Base-by-base conservation (phyloP, 23 tunicate genomes). In the Oikopleura vanhoeffeni region DNA sequence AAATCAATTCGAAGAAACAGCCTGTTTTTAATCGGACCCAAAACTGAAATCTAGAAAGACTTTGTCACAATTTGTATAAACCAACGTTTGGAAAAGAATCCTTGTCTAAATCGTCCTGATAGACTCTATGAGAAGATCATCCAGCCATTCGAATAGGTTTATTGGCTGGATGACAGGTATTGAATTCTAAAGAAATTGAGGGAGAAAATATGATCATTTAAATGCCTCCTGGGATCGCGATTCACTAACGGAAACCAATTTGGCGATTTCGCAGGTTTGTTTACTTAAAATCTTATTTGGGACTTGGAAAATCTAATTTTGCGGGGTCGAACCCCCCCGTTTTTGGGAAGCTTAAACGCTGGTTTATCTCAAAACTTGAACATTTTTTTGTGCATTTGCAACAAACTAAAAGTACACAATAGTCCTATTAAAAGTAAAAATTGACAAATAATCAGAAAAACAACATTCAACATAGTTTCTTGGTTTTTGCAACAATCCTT, bases 181-280 rank as follows among this genome's bases (percentile, higher is more conserved):
- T 34, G 30, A 71, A 2, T 71, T 13, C n/a, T 71, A n/a, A 71
- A 71, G 79, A 71, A 2, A 18, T 71, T 32, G 35, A n/a, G 35
- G 2, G 27, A 30, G 33, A 71, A 28, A n/a, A n/a, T 13, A 34
- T n/a, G 79, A 71, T 34, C 79, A 71, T 3, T 71, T 71, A 71
- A 71, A 71, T 71, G 79, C 79, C 79, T 2, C 27, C 32, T 13
- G 79, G 35, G 3, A 71, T 71, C 35, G 79, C n/a, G 79, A 71
- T 71, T 71, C 79, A 71, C 27, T 34, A 71, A 71, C 30, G 79
- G 79, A 71, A 71, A 71, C n/a, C 34, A 71, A 71, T n/a, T 32
- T 71, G 35, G 79, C 79, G 35, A 71, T 71, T 71, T 71, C 79
- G 35, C 79, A 71, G 79, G 79, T 71, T n/a, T n/a, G n/a, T n/a